Conservation (phyloP, 2,113 vertebrate genomes). For the Sus scrofa region T2T-Sscrofa CM000812.6:161426001-161426500, state of each 20-base stretch:
- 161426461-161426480: neutral
- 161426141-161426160: neutral
- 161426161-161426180: neutral
- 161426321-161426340: too few species aligned
- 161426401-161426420: neutral
- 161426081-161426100: neutral
- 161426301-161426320: neutral
- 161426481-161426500: neutral
- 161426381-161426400: neutral
- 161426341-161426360: neutral
- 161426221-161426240: accelerated
- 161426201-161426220: neutral
- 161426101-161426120: neutral
- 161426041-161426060: neutral
- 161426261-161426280: neutral
- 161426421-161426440: neutral
- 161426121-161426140: accelerated
- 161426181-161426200: neutral
- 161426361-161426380: neutral
- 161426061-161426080: too few species aligned
- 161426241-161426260: neutral
- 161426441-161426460: neutral
- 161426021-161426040: neutral
- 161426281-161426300: accelerated
- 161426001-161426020: accelerated